These are phyloP conservation scores for Papilio glaucus DNA, from an alignment of 1,140 invertebrate genomes.

Conservation along the genomic window DNA sequence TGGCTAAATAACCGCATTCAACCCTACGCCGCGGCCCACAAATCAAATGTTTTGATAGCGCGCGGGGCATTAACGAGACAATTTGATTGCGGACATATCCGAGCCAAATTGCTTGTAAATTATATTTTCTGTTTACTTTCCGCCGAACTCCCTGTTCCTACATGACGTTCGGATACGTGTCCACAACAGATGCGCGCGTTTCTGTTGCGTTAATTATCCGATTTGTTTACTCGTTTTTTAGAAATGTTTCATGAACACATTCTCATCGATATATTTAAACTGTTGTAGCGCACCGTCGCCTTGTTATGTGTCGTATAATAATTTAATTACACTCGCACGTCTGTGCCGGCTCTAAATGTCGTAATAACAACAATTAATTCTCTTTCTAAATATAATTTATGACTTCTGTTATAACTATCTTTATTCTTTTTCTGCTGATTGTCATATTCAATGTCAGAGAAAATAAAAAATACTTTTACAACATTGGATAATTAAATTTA, in stretches of 20 bases:
- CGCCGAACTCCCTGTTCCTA: constrained; percentile 71
- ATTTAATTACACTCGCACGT: constrained; percentile 35
- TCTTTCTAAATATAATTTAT: constrained; percentile 35
- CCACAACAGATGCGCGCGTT: constrained; percentile 64
- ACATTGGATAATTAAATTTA: background rate
- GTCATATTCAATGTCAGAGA: constrained; percentile 23
- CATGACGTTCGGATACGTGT: constrained; percentile 54
- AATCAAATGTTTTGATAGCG: constrained; percentile 84
- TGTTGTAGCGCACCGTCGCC: constrained; percentile 28
- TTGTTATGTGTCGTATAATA: constrained; percentile 35
- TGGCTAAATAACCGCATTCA: constrained; percentile 75
- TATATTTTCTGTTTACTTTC: constrained; percentile 83
- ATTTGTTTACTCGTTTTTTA: constrained; percentile 60
- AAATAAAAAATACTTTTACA: background rate
- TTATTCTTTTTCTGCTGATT: constrained; percentile 33
- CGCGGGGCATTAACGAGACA: constrained; percentile 80
- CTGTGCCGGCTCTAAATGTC: constrained; percentile 10
- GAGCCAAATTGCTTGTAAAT: constrained; percentile 82
- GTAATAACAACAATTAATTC: constrained; percentile 29
- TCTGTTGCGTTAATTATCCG: constrained; percentile 69
- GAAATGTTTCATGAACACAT: constrained; percentile 49
- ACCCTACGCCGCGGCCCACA: constrained; percentile 75
- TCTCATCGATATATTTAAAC: constrained; percentile 47
- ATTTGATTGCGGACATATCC: constrained; percentile 83
- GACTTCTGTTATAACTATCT: constrained; percentile 18